Evolutionary conservation across 2,888 invertebrate genomes (phyloP), one percentile per base, ranked within the genome.

Genomic region (Himalopsyche kuldschensis): DNA sequence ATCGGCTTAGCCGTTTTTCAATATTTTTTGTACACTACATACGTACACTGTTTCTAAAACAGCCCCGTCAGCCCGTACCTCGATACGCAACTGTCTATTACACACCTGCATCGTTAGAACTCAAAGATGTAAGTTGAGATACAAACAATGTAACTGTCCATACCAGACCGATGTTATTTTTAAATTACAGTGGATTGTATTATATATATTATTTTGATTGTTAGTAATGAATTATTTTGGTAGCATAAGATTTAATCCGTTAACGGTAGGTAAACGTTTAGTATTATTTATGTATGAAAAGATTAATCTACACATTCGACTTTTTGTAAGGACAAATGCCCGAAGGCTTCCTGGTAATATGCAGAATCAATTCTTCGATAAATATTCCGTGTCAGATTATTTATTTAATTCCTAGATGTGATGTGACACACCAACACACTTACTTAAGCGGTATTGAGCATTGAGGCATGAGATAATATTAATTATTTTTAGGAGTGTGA

Each of bases 81-180:
- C 11, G 30, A 27, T 69, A 69, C 69, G 69, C 11, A 30, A 30
- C 69, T 75, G 78, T 46, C 35, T 31, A 77, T 31, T 80, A 82
- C 47, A 84, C 84, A 84, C 84, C 84, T 83, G 84, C 82, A 76
- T 84, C 84, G 84, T 84, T 84, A 82, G 81, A 80, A 47, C 48
- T 41, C 76, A 24, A 27, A 82, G 82, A 82, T 82, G 77, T 77
- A 77, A 35, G 48, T 24, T 30, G 76, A 82, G 82, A 82, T 82
- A 78, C 31, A 77, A 55, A 46, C 80, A 80, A 24, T 75, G 48
- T 76, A 75, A 81, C 81, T 79, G 31, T 48, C 35, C 32, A 76
- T 75, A 77, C 76, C 47, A 35, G 75, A 76, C 47, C 30, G 76
- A 75, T 55, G 80, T 69, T 32, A 55, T 32, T 35, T 80, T 78